These are phyloP conservation scores for Stenurella melanura DNA, from an alignment of 2,888 invertebrate genomes.

Conservation along the genomic window DNA sequence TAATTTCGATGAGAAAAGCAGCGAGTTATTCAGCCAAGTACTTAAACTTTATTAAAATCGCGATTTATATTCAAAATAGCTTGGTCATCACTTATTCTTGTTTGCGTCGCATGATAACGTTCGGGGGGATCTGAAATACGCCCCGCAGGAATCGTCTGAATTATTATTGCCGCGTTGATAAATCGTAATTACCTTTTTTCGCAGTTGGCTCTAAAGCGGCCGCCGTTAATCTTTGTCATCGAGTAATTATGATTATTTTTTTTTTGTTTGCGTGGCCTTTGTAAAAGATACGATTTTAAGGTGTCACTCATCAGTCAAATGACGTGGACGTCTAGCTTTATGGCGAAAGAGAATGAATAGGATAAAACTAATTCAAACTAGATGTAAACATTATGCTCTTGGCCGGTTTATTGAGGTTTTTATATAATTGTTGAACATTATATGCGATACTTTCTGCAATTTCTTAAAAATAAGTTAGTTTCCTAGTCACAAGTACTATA, in stretches of 20 bases:
- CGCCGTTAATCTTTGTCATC: slow-evolving; percentile 3
- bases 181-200: slow-evolving; percentile 7
- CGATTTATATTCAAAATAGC: slow-evolving; percentile 25
- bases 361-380: too few relatives aligned
- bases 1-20: slow-evolving; percentile 8
- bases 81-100: slow-evolving; percentile 12
- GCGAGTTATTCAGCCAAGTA: background rate
- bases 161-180: background rate
- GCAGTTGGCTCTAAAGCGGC: background rate
- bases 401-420: too few relatives aligned
- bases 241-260: background rate
- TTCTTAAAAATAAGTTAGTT: too few relatives aligned
- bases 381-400: too few relatives aligned
- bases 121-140: background rate
- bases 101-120: background rate
- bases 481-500: too few relatives aligned
- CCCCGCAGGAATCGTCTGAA: slow-evolving; percentile 6
- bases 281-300: background rate
- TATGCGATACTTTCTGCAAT: too few relatives aligned
- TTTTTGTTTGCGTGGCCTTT: background rate
- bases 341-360: too few relatives aligned
- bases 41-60: slow-evolving; percentile 19
- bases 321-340: background rate
- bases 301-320: background rate
- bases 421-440: too few relatives aligned